These are phyloP conservation scores for Sinhomidia bicolor DNA, from an alignment of 2,888 invertebrate genomes.

Conservation along the genomic window DNA sequence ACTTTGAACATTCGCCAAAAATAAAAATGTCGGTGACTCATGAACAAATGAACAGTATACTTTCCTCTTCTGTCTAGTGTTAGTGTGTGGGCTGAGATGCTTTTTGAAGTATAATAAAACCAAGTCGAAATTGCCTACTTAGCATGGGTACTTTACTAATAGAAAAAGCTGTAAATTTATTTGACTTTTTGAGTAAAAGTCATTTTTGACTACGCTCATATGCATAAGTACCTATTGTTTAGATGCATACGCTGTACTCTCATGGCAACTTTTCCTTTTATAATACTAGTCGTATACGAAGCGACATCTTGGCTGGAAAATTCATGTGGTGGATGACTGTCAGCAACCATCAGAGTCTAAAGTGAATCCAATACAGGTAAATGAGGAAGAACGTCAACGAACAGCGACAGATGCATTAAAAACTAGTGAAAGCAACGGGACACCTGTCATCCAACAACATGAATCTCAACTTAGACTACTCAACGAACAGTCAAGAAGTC, in stretches of 20 bases:
- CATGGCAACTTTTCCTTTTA: no score
- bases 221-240: no score
- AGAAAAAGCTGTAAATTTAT: no score
- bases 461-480: conserved; percentile 43
- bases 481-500: conserved; percentile 50
- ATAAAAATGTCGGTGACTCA: no score
- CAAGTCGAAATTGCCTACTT: no score
- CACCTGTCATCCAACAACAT: conserved; percentile 40
- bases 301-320: conserved; percentile 97
- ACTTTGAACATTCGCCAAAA: background rate
- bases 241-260: background rate
- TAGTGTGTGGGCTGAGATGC: no score
- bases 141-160: no score
- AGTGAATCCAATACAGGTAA: conserved; percentile 37
- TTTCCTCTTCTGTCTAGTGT: no score
- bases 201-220: no score
- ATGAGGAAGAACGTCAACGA: background rate
- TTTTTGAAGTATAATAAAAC: no score
- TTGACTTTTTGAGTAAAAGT: no score
- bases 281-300: conserved; percentile 97
- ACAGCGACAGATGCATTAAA: background rate
- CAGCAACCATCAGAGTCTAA: conserved; percentile 81
- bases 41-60: no score
- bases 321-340: conserved; percentile 93
- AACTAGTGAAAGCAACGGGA: background rate